These are phyloP conservation scores for Papilio polytes DNA, from an alignment of 1,140 invertebrate genomes.

Conservation along the genomic window DNA sequence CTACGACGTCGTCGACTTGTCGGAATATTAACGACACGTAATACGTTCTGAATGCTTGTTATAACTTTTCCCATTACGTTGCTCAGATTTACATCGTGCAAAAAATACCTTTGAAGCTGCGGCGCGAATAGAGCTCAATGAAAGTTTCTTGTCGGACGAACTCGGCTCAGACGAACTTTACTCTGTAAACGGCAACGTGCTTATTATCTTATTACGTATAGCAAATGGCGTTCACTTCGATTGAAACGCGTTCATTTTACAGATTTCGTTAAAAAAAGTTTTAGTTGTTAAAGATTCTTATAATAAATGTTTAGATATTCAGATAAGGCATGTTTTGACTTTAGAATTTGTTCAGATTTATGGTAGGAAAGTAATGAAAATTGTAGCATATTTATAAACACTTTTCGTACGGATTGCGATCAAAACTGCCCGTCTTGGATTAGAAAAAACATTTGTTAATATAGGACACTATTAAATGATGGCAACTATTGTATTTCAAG, in stretches of 20 bases:
- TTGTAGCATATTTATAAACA: background rate
- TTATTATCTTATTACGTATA: conserved; percentile 28
- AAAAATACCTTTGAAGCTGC: conserved; percentile 63
- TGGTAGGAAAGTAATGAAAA: background rate
- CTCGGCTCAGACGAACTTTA: conserved; percentile 26
- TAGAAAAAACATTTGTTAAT: background rate
- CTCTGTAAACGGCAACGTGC: conserved; percentile 38
- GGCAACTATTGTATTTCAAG: background rate
- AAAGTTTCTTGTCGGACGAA: conserved; percentile 55
- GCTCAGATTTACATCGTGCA: conserved; percentile 71
- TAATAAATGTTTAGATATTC: background rate
- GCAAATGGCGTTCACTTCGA: conserved; percentile 17
- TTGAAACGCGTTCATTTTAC: conserved; percentile 17
- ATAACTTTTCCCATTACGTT: conserved; percentile 81
- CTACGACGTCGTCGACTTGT: conserved; percentile 59
- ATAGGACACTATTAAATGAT: background rate
- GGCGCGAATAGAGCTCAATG: conserved; percentile 55
- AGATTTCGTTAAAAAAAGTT: conserved; percentile 1
- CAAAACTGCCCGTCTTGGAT: background rate
- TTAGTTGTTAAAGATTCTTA: background rate
- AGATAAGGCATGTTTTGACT: background rate
- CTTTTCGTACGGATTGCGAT: background rate
- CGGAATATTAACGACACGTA: conserved; percentile 80
- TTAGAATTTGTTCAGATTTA: background rate
- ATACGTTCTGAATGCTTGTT: conserved; percentile 80